Conservation (phyloP, 2,113 vertebrate genomes). For the Rhabdomys dilectus region DNA sequence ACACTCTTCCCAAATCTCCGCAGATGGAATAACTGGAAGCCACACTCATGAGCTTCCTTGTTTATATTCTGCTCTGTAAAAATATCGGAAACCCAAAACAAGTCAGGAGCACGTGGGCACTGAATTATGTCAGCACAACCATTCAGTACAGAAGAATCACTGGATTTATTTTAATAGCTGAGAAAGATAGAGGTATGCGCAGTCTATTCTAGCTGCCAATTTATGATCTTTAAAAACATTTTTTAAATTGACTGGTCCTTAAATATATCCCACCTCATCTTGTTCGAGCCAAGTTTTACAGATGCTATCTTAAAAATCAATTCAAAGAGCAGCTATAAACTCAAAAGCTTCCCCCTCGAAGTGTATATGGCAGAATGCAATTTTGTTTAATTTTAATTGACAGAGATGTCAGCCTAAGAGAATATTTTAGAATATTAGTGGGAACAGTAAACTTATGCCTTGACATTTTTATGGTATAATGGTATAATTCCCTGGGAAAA, state of each 20-base stretch:
- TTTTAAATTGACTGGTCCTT: conserved; percentile 88
- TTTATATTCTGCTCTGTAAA: conserved; percentile 85
- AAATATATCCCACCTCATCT: conserved; percentile 88
- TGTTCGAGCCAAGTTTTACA: conserved; percentile 88
- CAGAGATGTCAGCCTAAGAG: conserved; percentile 90
- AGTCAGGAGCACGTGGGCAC: conserved; percentile 78
- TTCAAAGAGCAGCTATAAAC: conserved; percentile 88
- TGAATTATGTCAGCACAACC: conserved; percentile 81
- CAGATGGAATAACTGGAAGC: conserved; percentile 82
- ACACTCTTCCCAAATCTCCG: conserved; percentile 84
- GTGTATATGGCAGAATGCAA: conserved; percentile 89
- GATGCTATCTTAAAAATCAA: conserved; percentile 91
- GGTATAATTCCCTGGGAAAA: conserved; percentile 86
- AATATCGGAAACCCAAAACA: conserved; percentile 78
- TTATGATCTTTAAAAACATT: conserved; percentile 88
- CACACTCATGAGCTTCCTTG: conserved; percentile 80
- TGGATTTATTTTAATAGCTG: conserved; percentile 84
- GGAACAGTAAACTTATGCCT: conserved; percentile 90
- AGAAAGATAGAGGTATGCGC: conserved; percentile 80
- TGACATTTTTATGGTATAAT: conserved; percentile 93
- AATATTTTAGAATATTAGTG: conserved; percentile 92
- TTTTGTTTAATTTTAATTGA: conserved; percentile 93
- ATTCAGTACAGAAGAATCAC: conserved; percentile 59
- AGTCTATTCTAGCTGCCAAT: conserved; percentile 86
- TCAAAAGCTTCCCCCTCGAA: conserved; percentile 87